phyloP scores from a whole-genome alignment of 2,888 invertebrate genomes.

The Phorcus lineatus region DNA sequence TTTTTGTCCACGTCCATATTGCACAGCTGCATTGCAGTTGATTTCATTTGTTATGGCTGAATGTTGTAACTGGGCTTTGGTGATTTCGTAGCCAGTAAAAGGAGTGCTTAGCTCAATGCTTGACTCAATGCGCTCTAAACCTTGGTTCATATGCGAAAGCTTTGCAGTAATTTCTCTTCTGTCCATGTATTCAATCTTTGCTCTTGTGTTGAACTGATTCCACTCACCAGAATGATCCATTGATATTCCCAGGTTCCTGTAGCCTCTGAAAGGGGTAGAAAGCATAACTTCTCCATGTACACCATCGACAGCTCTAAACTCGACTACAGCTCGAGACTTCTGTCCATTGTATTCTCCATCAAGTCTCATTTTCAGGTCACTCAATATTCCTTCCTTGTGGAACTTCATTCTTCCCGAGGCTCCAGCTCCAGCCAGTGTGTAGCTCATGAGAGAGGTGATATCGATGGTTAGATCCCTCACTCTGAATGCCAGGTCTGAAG shows the following conservation, averaged over 20 bases:
- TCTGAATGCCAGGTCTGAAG: not conserved
- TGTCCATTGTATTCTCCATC: not conserved
- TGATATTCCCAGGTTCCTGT: slow-evolving; percentile 31
- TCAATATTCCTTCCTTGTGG: not conserved
- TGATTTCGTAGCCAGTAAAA: not conserved
- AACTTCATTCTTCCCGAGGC: slow-evolving; percentile 1
- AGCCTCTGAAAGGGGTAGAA: slow-evolving; percentile 19
- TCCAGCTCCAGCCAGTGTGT: not conserved
- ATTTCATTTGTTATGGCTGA: slow-evolving; percentile 27
- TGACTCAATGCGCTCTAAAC: not conserved
- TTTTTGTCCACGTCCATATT: slow-evolving; percentile 28
- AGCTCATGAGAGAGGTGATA: not conserved
- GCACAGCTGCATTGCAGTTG: slow-evolving; percentile 28
- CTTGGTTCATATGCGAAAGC: not conserved
- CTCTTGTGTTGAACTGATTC: slow-evolving; percentile 33
- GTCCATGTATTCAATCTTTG: slow-evolving; percentile 27
- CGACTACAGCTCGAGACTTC: not conserved
- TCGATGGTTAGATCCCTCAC: not conserved
- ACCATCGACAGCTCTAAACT: not conserved
- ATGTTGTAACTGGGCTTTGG: slow-evolving; percentile 7
- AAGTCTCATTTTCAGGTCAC: not conserved
- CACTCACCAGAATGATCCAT: slow-evolving; percentile 39
- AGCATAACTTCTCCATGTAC: slow-evolving; percentile 27
- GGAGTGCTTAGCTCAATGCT: not conserved
- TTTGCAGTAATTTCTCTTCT: slow-evolving; percentile 31